Evolutionary conservation across 2,113 vertebrate species (phyloP), one percentile per base, ranked within the genome.

Genomic region (Puffinus mauretanicus): DNA sequence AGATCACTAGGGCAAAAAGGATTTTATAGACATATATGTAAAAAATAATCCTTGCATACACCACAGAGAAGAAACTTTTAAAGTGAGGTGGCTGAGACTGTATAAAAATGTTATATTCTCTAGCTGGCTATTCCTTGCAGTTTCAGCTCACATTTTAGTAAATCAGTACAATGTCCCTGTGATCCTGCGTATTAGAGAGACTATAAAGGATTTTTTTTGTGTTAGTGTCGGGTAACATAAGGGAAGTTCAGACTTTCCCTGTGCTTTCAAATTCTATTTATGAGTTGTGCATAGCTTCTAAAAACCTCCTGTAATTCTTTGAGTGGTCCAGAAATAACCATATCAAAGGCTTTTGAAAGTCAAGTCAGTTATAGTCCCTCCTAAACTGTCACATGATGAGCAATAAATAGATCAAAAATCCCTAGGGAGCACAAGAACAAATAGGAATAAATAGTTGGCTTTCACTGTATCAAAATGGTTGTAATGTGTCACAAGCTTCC

Each of bases 301-400:
- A 81, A 94, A 94, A 22, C 30, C 83, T 86, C 24, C 88, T 84
- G 18, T 78, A 84, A 64, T 82, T 93, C 55, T 91, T 83, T 55
- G 64, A 79, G 72, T 78, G 44, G 47, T 90, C 88, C 72, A 88
- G 83, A 97, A 95, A 95, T 90, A 97, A 83, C 82, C 44, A 32
- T 62, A 88, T 78, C 85, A 96, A 88, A 97, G 82, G 82, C 60
- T 95, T 97, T 76, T 97, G 91, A 91, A 95, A 96, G 93, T 96
- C 86, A 86, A 77, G 88, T 94, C 93, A 81, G 92, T 93, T 97
- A 60, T 61, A 82, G 83, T 92, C 69, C 51, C 64, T 95, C 47
- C 55, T 93, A 91, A 88, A 67, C 18, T 88, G 80, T 93, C 90
- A 90, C 57, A 42, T 83, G 96, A 77, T 93, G n/a, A 94, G 86